A percentile compares a stretch with the other conserved stretches of the same genome.
Evolutionary conservation across 2,888 invertebrate species (phyloP).

Genomic region (Drosophila meridionalis): DNA sequence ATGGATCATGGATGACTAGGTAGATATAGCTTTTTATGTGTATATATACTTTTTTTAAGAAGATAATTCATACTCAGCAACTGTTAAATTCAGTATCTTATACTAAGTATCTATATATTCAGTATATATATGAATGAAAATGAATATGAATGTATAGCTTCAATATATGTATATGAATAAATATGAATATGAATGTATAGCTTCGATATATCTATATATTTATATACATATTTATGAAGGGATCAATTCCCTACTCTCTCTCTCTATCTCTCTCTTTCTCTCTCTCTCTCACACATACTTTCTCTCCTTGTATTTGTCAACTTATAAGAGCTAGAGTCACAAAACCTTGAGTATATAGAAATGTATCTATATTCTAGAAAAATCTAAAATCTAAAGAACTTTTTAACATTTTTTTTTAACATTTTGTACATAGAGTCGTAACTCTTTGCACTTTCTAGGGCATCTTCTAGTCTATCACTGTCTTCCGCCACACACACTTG

Average conservation of each 20-base stretch:
- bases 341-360: no score
- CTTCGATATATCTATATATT: no score
- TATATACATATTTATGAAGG: no score
- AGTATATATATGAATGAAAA: no score
- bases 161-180: no score
- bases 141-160: no score
- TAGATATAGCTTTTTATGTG: background rate
- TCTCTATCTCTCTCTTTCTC: background rate
- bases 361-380: background rate
- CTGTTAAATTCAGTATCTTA: background rate
- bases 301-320: background rate
- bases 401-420: no score
- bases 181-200: no score
- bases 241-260: no score
- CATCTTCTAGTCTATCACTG: background rate
- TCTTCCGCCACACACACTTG: background rate
- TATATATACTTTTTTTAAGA: background rate
- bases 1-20: background rate
- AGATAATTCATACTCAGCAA: background rate
- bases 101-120: background rate
- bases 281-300: background rate
- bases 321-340: background rate
- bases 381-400: no score
- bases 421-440: no score
- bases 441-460: background rate